Evolutionary conservation across 2,113 vertebrate species (phyloP).

Genomic region (Andinoacara biseriatus): DNA sequence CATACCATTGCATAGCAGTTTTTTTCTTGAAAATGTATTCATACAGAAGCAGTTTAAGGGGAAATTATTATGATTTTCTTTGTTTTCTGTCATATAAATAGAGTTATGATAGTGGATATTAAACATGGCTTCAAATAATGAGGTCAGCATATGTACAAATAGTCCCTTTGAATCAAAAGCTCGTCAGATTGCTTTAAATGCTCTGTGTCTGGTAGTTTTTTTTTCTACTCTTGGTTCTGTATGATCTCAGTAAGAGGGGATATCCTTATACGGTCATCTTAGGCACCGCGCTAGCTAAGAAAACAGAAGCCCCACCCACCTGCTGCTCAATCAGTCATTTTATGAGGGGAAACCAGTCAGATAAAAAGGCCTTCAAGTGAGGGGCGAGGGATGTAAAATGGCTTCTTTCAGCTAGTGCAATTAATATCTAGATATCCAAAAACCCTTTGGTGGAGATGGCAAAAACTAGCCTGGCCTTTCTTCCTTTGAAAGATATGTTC

Average conservation of each 20-base stretch:
- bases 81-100: background rate
- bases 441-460: background rate
- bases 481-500: background rate
- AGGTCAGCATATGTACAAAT: background rate
- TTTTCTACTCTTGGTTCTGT: too few relatives aligned
- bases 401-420: too few relatives aligned
- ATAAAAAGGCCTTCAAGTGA: too few relatives aligned
- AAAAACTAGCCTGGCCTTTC: too few relatives aligned
- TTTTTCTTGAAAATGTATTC: background rate
- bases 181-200: background rate
- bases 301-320: too few relatives aligned
- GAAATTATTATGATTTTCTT: background rate
- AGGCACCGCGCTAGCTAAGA: too few relatives aligned
- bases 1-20: background rate
- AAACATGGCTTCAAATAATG: background rate
- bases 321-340: too few relatives aligned
- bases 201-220: too few relatives aligned
- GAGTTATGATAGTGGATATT: background rate
- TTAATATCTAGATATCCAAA: background rate
- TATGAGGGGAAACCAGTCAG: too few relatives aligned
- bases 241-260: too few relatives aligned
- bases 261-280: too few relatives aligned
- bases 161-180: background rate
- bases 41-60: background rate
- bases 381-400: too few relatives aligned